Evolutionary conservation across 2,888 invertebrate species (phyloP).

Genomic region (Lydus trimaculatus): DNA sequence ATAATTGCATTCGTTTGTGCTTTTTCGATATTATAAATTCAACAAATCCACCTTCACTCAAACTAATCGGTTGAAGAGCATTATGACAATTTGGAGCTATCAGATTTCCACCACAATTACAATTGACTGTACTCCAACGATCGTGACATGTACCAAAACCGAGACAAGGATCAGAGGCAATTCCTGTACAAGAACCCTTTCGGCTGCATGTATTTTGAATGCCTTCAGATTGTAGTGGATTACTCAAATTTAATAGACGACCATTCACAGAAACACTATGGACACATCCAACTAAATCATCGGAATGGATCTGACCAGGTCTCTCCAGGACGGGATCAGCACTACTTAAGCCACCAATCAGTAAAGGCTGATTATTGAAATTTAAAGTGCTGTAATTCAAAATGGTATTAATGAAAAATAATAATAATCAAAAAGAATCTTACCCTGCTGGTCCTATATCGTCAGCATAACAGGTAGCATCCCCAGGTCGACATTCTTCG

Average conservation of each 20-base stretch:
- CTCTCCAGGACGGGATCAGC: conserved; percentile 88
- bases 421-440: conserved; percentile 52
- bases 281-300: conserved; percentile 93
- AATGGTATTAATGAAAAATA: conserved; percentile 15
- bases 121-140: conserved; percentile 80
- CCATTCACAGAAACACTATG: conserved; percentile 92
- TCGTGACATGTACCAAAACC: conserved; percentile 79
- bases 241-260: conserved; percentile 80
- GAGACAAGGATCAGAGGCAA: conserved; percentile 66
- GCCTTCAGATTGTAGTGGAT: conserved; percentile 74
- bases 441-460: conserved; percentile 90
- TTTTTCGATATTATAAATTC: conserved; percentile 83
- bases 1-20: conserved; percentile 84
- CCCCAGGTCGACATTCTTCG: conserved; percentile 85
- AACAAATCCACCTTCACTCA: conserved; percentile 80
- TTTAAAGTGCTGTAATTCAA: conserved; percentile 79
- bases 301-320: conserved; percentile 88
- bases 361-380: conserved; percentile 87
- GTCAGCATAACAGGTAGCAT: conserved; percentile 82
- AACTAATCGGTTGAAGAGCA: conserved; percentile 80
- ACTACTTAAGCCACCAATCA: conserved; percentile 84
- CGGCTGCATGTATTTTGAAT: conserved; percentile 81
- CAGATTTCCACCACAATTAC: conserved; percentile 72
- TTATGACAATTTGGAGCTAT: conserved; percentile 81
- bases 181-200: conserved; percentile 68